Base-by-base conservation (phyloP, 1,140 invertebrate genomes). In the Chrysoperla carnea region DNA sequence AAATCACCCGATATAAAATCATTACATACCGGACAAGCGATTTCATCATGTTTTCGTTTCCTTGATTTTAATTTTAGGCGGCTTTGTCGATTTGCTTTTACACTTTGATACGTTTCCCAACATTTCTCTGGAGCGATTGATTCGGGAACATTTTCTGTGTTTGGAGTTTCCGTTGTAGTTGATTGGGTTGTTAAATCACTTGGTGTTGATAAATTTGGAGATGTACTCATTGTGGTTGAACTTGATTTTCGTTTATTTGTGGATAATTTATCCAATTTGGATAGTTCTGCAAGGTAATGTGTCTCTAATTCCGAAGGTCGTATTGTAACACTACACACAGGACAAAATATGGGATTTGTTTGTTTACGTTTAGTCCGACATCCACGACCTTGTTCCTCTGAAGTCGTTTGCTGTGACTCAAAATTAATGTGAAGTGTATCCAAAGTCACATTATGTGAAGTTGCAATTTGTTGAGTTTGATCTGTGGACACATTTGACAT, bases 301-400 rank as follows among this genome's bases (percentile, higher is more conserved):
- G 74, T 63, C 49, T 85, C 79, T 23, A 85, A 57, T 56, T 88
- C 84, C 15, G 75, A 72, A 5, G 72, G 63, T 45, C 81, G 67
- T 28, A 89, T 66, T 15, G 81, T 82, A 8, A 79, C 67, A 39
- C 83, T 76, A 65, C 84, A 89, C 6, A 82, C 77, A 11, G 84
- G 84, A 61, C 84, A 88, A 55, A 74, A 77, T 15, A 71, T 69
- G 6, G 75, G 72, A 50, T 82, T 75, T 49, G 65, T 49, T 51
- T 56, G 52, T 53, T 62, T 53, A 47, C 48, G 55, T 53, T 63
- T 50, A 46, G 56, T 53, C 50, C 61, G 44, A 52, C 60, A 58
- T 48, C 60, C 61, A 51, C 63, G 46, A 36, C 49, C 48, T 41
- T 46, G 48, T 45, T 60, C 58, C 44, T 60, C 58, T 2, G 31